Conservation (phyloP, 2,797 vertebrate species). For the Melanotaenia maccullochi region DNA sequence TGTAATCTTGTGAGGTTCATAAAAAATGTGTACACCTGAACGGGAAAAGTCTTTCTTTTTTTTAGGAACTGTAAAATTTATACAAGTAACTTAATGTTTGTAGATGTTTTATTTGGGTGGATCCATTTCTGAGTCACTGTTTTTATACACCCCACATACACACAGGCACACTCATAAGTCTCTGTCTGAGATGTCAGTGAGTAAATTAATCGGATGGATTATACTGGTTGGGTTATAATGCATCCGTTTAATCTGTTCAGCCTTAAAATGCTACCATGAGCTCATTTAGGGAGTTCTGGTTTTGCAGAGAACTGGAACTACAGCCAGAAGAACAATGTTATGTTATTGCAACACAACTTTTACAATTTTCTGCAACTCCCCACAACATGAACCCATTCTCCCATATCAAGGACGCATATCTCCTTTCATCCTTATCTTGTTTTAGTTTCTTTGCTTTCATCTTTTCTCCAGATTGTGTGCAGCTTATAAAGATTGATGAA, state of each 20-base stretch:
- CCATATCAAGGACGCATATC: slow-evolving; percentile 18
- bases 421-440: slow-evolving; percentile 31
- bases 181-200: slow-evolving; percentile 15
- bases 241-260: slow-evolving; percentile 44
- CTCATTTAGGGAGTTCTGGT: slow-evolving; percentile 46
- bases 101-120: neutral
- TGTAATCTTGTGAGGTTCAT: neutral
- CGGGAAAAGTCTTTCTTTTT: too few relatives aligned
- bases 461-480: slow-evolving; percentile 17
- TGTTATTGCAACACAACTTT: slow-evolving; percentile 43
- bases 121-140: neutral
- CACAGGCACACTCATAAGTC: slow-evolving; percentile 1
- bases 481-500: neutral
- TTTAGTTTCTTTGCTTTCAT: slow-evolving; percentile 24
- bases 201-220: slow-evolving; percentile 23
- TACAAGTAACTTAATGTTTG: neutral
- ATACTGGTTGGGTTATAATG: slow-evolving; percentile 30
- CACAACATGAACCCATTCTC: slow-evolving; percentile 28
- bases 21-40: too few relatives aligned
- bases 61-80: neutral
- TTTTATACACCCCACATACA: slow-evolving; percentile 9
- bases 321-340: slow-evolving; percentile 47
- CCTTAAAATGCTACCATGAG: slow-evolving; percentile 41
- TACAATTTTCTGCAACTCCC: slow-evolving; percentile 44
- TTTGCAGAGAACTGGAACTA: slow-evolving; percentile 41